A percentile compares a stretch with the other conserved stretches of the same genome.
Evolutionary conservation across 2,888 invertebrate species (phyloP).

Genomic region (Cryptus armator): DNA sequence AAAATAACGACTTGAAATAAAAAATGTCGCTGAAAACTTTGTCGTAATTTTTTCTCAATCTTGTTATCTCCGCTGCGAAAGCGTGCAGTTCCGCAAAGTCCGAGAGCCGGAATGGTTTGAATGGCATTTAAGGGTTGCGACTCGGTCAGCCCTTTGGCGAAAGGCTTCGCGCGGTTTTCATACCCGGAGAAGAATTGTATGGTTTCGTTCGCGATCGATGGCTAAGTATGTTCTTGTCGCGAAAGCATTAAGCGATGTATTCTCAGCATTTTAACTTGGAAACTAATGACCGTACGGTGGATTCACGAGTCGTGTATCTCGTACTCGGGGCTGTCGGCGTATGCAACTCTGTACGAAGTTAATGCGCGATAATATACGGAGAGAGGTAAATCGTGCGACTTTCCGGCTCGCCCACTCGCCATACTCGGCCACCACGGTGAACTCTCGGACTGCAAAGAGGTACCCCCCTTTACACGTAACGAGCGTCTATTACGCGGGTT

Average conservation of each 20-base stretch:
- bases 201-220: slow-evolving; percentile 64
- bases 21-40: background rate
- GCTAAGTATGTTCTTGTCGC: slow-evolving; percentile 17
- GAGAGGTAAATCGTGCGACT: slow-evolving; percentile 37
- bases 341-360: background rate
- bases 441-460: slow-evolving; percentile 42
- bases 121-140: slow-evolving; percentile 4
- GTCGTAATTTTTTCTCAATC: background rate
- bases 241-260: slow-evolving; percentile 1
- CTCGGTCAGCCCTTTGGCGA: slow-evolving; percentile 10
- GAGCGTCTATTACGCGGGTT: slow-evolving; percentile 31
- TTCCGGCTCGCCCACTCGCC: slow-evolving; percentile 56
- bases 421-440: slow-evolving; percentile 31
- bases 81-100: background rate
- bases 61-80: background rate
- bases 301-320: slow-evolving; percentile 4
- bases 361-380: slow-evolving; percentile 13
- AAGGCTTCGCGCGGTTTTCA: slow-evolving; percentile 43
- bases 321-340: background rate
- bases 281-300: slow-evolving; percentile 41
- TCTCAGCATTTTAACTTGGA: slow-evolving; percentile 13
- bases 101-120: slow-evolving; percentile 6
- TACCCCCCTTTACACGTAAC: background rate
- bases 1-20: background rate
- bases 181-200: slow-evolving; percentile 48